phyloP scores from a whole-genome alignment of 1,140 invertebrate genomes.

The Cherax destructor region DNA sequence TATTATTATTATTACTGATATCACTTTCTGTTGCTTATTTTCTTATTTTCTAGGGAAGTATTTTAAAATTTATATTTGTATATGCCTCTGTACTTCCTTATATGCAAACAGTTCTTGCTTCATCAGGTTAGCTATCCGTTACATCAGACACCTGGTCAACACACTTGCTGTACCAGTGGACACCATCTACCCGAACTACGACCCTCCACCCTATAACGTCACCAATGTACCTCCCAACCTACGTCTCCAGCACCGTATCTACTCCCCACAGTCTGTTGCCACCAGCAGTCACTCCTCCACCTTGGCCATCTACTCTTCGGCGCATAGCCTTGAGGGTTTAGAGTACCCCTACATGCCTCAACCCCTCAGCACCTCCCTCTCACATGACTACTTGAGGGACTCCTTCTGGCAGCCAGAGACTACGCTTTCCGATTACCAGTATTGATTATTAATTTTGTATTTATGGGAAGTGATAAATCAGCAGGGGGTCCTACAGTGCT shows the following conservation, averaged over 20 bases:
- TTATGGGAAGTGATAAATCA: no score
- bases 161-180: conserved; percentile 76
- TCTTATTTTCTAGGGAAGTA: no score
- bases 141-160: conserved; percentile 85
- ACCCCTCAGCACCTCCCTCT: conserved; percentile 23
- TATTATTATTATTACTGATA: no score
- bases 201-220: conserved; percentile 71
- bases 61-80: neutral
- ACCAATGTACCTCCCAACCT: conserved; percentile 58
- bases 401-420: conserved; percentile 50
- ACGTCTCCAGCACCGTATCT: conserved; percentile 53
- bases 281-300: conserved; percentile 19
- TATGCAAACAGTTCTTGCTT: no score
- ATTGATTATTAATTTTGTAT: neutral
- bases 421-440: conserved; percentile 52
- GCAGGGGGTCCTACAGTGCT: no score
- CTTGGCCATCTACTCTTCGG: conserved; percentile 37
- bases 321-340: conserved; percentile 27
- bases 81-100: conserved; percentile 68
- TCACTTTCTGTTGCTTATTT: no score
- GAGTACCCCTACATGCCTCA: conserved; percentile 63
- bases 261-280: conserved; percentile 25
- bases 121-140: conserved; percentile 84
- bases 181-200: conserved; percentile 67
- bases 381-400: conserved; percentile 55